Evolutionary conservation across 2,113 vertebrate genomes (phyloP).

Genomic region (Ceuthmochares aereus): DNA sequence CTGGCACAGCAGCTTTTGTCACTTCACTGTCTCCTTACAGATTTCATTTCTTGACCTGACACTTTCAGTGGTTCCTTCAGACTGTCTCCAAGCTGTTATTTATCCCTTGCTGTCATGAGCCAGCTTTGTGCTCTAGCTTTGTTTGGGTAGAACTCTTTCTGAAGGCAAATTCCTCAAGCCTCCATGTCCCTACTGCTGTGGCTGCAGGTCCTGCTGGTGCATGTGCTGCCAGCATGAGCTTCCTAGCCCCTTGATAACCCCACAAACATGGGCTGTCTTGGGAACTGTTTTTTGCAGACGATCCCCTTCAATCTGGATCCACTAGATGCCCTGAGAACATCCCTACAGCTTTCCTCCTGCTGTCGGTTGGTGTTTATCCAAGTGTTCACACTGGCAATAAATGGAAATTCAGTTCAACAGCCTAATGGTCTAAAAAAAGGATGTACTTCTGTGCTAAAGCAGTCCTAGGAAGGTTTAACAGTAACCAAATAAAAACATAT

Average conservation of each 20-base stretch:
- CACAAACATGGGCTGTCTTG: not conserved
- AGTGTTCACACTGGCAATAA: not conserved
- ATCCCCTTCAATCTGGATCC: not conserved
- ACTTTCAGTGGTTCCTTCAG: not conserved
- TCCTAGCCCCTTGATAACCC: not conserved
- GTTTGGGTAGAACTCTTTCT: not conserved
- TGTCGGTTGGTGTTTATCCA: not conserved
- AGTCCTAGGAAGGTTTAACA: not conserved
- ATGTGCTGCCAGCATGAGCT: not conserved
- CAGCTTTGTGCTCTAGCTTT: not conserved
- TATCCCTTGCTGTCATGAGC: not conserved
- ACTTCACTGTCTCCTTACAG: not conserved
- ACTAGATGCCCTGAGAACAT: not conserved
- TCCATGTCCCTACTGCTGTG: rapidly evolving
- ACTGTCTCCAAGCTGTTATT: not conserved
- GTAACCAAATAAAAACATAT: not conserved
- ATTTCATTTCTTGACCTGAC: not conserved
- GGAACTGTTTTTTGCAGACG: not conserved
- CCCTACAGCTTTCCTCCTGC: not conserved
- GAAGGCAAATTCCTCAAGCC: not conserved
- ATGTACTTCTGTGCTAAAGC: not conserved
- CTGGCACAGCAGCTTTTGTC: not conserved
- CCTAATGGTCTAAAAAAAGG: not conserved
- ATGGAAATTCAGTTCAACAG: not conserved
- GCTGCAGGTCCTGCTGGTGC: not conserved